phyloP scores from a whole-genome alignment of 2,113 vertebrate genomes.

The Crotalus horridus region DNA sequence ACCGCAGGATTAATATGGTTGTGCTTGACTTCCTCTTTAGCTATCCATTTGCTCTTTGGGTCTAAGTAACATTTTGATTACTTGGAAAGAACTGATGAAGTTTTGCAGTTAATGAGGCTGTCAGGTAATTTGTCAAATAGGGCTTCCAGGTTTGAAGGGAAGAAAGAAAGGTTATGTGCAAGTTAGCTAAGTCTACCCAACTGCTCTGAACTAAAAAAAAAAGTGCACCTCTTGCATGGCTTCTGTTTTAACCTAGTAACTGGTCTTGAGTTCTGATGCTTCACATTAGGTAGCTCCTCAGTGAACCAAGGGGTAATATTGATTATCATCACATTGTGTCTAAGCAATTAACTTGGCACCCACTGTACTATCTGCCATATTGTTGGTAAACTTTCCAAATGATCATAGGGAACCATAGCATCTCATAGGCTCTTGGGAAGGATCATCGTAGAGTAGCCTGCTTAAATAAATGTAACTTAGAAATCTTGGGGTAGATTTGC shows the following conservation, averaged over 20 bases:
- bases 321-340: background rate
- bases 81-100: slow-evolving; percentile 66
- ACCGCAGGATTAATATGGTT: slow-evolving; percentile 66
- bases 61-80: slow-evolving; percentile 58
- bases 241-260: background rate
- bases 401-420: background rate
- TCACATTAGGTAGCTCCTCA: background rate
- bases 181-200: background rate
- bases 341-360: background rate
- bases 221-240: background rate
- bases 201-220: background rate
- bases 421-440: background rate
- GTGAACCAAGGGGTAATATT: background rate
- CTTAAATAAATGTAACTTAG: background rate
- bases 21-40: slow-evolving; percentile 55
- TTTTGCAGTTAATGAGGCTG: slow-evolving; percentile 62
- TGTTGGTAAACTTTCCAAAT: background rate
- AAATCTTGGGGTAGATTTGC: background rate
- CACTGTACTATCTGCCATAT: background rate
- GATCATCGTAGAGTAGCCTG: background rate
- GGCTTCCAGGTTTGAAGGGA: slow-evolving; percentile 22
- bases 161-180: background rate
- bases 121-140: slow-evolving; percentile 59
- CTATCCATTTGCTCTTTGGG: slow-evolving; percentile 56
- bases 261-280: background rate